Evolutionary conservation across 2,797 vertebrate genomes (phyloP), one percentile per base, ranked within the genome.

Genomic region (Pangasius larnaudii): DNA sequence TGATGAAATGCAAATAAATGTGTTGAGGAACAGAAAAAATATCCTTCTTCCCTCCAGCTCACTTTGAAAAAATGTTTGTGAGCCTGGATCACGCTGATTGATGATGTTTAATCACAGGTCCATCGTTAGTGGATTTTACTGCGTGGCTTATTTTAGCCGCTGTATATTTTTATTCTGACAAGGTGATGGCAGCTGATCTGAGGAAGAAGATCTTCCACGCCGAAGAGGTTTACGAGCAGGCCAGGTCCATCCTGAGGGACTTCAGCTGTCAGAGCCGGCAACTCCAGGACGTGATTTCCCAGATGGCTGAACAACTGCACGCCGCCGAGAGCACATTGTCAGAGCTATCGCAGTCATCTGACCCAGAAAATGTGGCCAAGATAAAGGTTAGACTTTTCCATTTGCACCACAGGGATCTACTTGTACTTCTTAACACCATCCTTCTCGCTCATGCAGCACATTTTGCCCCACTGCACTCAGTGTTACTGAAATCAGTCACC

Each of bases 111-210:
- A n/a, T 77, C 5, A 49, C 74, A 77, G 11, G 3, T n/a, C 10
- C 27, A 2, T 77, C 13, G 16, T n/a, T 30, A 77, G 74, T 7
- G 13, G 74, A 30, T 33, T 19, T 56, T 11, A 33, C 33, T 11
- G 18, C 8, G 1, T 2, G 77, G 2, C 30, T 0, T 36, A 36
- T 18, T 79, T 79, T n/a, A 63, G 7, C 14, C 42, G 33, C 16
- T 81, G 39, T 33, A 13, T 49, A 59, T 42, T 85, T 33, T 56
- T 88, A 89, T 30, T 83, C 53, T 85, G 71, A 74, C 22, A 93
- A 99, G 99, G 97, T 97, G 86, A 92, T 98, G 91, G 97, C 98
- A 93, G 96, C 96, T 36, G 97, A 98, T 92, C 93, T 99, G 90
- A 96, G 93, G 93, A 98, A 97, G 94, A 98, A 98, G 91, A 89